Evolutionary conservation across 2,113 vertebrate genomes (phyloP), one percentile per base, ranked within the genome.

Genomic region (Fregata magnificens): DNA sequence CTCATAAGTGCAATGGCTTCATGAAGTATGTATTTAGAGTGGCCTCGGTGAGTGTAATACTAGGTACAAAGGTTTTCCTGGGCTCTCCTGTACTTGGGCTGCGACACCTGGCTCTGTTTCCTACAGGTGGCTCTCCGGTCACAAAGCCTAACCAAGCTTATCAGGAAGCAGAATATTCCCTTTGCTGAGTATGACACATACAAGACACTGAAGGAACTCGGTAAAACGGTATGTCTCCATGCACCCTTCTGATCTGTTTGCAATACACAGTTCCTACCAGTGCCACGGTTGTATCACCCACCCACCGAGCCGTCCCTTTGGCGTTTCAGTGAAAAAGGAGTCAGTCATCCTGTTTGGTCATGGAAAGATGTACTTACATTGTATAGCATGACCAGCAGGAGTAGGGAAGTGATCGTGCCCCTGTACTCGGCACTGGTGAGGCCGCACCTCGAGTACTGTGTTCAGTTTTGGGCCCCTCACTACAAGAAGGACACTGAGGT

Each of bases 41-140:
- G 2, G 58, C 42, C 47, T 47, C 3, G 0, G 13, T 22, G 55
- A 62, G 26, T 14, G 16, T 47, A 77, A 81, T 6, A 47, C 3
- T 13, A 20, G 40, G 34, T 50, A 82, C 34, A 63, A 36, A 58
- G 34, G 36, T 52, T 69, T n/a, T 87, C 24, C 58, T 38, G 42
- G 20, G 13, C 50, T 56, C 15, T 73, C 52, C 13, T 58, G n/a
- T 53, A 6, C 78, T 16, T 29, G 19, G 42, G 18, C 59, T 85
- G 44, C 6, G 32, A 69, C 12, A 2, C 31, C 67, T 61, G 32
- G 14, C 40, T 49, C 71, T 82, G 67, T 86, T 88, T 84, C 70
- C 38, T 61, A 38, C 92, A 99, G 99, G 61, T 99, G 90, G 98
- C 97, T 82, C 82, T 99, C 22, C 98, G 87, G 65, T 98, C 98